Conservation (phyloP, 2,113 vertebrate species). For the Trogon melanurus region DNA sequence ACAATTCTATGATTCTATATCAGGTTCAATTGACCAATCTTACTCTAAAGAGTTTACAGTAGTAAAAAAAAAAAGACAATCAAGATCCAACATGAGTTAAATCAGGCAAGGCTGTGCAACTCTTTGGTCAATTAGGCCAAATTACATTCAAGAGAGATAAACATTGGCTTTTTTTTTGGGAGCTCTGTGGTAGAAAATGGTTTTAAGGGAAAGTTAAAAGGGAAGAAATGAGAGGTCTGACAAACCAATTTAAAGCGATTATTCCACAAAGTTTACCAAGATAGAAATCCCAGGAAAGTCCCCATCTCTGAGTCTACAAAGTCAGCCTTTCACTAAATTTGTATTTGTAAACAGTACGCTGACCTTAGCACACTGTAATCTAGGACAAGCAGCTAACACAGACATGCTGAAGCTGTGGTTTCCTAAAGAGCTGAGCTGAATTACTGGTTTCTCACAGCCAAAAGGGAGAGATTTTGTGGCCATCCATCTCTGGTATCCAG, state of each 20-base stretch:
- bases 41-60: background rate
- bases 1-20: too few relatives aligned
- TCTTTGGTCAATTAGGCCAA: background rate
- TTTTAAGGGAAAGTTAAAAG: background rate
- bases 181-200: background rate
- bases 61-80: background rate
- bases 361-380: background rate
- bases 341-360: background rate
- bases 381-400: background rate
- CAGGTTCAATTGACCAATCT: background rate
- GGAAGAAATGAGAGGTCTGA: background rate
- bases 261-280: background rate
- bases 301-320: background rate
- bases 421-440: background rate
- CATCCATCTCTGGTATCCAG: background rate
- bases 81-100: background rate
- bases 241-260: background rate
- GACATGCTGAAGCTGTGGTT: background rate
- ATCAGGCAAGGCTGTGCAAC: background rate
- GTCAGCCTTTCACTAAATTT: background rate
- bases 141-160: background rate
- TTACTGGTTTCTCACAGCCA: background rate
- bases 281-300: background rate
- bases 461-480: background rate
- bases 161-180: background rate